Conservation (phyloP, 1,140 invertebrate genomes). For the Brachionus manjavacas region DNA sequence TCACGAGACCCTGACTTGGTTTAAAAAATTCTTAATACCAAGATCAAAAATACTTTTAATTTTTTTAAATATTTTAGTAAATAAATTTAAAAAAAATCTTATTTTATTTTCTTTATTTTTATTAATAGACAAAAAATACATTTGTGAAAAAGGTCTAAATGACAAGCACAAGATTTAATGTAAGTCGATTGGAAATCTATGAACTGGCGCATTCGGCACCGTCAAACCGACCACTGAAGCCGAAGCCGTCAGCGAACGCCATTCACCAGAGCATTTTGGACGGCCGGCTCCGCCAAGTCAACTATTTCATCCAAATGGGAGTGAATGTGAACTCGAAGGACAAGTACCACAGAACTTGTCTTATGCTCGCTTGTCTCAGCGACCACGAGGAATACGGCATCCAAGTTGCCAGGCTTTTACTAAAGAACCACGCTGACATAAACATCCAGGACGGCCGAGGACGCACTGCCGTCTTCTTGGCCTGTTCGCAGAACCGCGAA, state of each 20-base stretch:
- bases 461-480: background rate
- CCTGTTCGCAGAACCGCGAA: background rate
- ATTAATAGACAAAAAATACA: too few species aligned
- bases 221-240: background rate
- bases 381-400: conserved; percentile 28
- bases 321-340: background rate
- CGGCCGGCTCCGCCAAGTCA: conserved; percentile 1
- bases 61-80: too few species aligned
- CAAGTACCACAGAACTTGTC: conserved; percentile 16
- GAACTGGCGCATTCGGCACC: background rate
- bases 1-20: too few species aligned
- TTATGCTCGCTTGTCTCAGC: background rate
- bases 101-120: background rate
- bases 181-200: background rate
- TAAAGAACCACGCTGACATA: conserved; percentile 8
- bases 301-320: conserved; percentile 28
- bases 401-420: conserved; percentile 18
- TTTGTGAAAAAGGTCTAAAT: background rate
- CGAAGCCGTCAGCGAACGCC: background rate
- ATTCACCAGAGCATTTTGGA: conserved; percentile 21
- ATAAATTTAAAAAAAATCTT: too few species aligned
- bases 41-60: too few species aligned
- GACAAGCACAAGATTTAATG: background rate
- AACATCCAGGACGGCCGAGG: background rate
- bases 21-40: too few species aligned